These are phyloP conservation scores for Microplitis manilae DNA, from an alignment of 2,888 invertebrate genomes.

Conservation along the genomic window DNA sequence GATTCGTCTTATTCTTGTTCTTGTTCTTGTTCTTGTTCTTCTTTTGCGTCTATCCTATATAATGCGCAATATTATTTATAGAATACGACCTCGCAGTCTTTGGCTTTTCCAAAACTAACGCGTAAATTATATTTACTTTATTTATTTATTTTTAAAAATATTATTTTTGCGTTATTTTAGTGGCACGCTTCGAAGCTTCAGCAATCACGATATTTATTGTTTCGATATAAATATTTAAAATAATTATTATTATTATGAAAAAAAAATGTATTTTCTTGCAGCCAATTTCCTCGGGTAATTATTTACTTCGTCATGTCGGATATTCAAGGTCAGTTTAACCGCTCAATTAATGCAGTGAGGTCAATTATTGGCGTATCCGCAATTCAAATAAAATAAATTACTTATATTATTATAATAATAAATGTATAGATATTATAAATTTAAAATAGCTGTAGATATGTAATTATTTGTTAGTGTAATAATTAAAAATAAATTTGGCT, in stretches of 20 bases:
- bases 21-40: conserved; percentile 13
- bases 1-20: neutral
- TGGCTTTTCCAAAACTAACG: conserved; percentile 19
- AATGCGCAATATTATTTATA: conserved; percentile 65
- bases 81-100: conserved; percentile 54
- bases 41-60: conserved; percentile 45
- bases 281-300: conserved; percentile 45
- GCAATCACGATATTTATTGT: too few relatives aligned
- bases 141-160: conserved; percentile 15
- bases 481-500: neutral
- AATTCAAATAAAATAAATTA: neutral
- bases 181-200: too few relatives aligned
- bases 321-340: conserved; percentile 63
- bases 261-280: conserved; percentile 42
- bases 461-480: neutral
- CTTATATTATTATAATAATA: neutral
- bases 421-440: neutral
- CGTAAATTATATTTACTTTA: conserved; percentile 11
- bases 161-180: neutral
- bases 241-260: neutral
- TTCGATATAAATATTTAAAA: conserved; percentile 10
- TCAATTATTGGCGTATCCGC: neutral
- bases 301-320: conserved; percentile 62
- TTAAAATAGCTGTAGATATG: too few relatives aligned
- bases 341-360: conserved; percentile 1